A percentile compares a stretch with the other conserved stretches of the same genome.
phyloP scores from a whole-genome alignment of 2,113 vertebrate genomes.

The Salvelinus namaycush region DNA sequence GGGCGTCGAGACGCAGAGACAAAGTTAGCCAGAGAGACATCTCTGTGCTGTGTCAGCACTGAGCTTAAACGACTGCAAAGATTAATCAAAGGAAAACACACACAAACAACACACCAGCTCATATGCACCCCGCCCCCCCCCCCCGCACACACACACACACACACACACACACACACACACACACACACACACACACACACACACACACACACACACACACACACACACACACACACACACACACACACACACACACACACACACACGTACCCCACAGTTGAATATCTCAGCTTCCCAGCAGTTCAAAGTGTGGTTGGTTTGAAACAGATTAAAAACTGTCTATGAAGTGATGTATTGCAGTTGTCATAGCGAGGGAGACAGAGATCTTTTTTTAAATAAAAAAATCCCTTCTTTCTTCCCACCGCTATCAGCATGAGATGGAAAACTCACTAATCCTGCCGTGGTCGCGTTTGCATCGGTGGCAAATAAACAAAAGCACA shows the following conservation, averaged over 20 bases:
- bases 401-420: conserved; percentile 73
- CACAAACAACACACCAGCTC: conserved; percentile 16
- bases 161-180: conserved; percentile 5
- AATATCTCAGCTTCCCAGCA: conserved; percentile 76
- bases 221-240: conserved; percentile 20
- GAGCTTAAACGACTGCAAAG: conserved; percentile 73
- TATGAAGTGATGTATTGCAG: conserved; percentile 82
- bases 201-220: neutral
- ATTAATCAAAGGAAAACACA: conserved; percentile 75
- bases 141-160: neutral
- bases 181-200: conserved; percentile 17
- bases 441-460: conserved; percentile 78
- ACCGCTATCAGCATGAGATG: conserved; percentile 77
- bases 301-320: conserved; percentile 77
- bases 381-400: conserved; percentile 76
- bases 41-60: conserved; percentile 75
- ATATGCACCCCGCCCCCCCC: neutral
- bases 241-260: neutral
- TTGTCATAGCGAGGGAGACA: conserved; percentile 76
- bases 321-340: conserved; percentile 83
- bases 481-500: conserved; percentile 77
- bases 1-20: conserved; percentile 62
- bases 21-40: conserved; percentile 46
- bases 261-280: conserved; percentile 51
- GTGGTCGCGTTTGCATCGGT: conserved; percentile 75